These are phyloP conservation scores for Salvelinus namaycush DNA, from an alignment of 2,113 vertebrate species.

Conservation along the genomic window DNA sequence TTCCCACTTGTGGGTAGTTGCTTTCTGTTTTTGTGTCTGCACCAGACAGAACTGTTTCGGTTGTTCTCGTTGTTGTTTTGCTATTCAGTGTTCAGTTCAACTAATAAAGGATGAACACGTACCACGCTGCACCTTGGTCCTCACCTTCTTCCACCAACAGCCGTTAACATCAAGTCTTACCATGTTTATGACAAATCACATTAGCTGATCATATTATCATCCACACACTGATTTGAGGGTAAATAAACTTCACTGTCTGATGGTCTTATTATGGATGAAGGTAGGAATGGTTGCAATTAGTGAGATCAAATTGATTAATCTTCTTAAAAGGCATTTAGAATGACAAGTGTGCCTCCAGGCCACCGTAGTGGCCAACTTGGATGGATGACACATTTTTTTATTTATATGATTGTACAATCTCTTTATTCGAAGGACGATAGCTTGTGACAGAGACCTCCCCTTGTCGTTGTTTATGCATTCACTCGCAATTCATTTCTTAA, in stretches of 20 bases:
- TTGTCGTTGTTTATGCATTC: background rate
- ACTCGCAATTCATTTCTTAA: background rate
- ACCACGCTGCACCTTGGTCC: too few species aligned
- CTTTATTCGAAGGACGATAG: background rate
- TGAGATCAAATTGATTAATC: background rate
- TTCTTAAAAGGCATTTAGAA: background rate
- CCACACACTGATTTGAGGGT: background rate
- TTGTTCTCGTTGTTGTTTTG: too few species aligned
- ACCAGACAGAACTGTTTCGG: too few species aligned
- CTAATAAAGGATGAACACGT: too few species aligned
- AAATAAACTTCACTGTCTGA: background rate
- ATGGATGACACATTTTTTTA: background rate
- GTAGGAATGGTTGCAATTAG: slow-evolving; percentile 5
- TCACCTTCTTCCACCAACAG: too few species aligned
- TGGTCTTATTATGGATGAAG: slow-evolving; percentile 18
- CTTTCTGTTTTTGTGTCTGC: too few species aligned
- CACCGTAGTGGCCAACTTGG: background rate
- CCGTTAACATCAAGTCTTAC: background rate
- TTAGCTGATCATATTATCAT: background rate
- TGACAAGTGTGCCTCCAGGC: background rate
- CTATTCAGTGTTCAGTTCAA: too few species aligned
- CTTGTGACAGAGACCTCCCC: too few species aligned
- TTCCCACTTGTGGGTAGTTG: too few species aligned
- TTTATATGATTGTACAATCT: background rate
- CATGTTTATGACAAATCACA: background rate